Conservation (phyloP, 2,888 invertebrate genomes). For the Gastracanthus pulcherrimus region DNA sequence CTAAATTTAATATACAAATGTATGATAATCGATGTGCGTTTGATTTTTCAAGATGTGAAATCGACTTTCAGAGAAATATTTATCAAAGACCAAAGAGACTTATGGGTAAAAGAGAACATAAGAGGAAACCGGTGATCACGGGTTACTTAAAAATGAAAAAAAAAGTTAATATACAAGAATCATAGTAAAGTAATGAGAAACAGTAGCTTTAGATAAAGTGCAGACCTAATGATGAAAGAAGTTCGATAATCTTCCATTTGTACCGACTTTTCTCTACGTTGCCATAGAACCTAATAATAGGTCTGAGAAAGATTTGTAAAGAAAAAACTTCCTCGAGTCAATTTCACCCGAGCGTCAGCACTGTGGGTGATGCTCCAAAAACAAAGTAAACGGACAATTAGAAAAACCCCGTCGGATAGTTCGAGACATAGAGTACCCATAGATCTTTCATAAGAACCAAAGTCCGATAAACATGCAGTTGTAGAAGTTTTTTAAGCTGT, state of each 20-base stretch:
- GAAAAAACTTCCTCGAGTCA: conserved; percentile 25
- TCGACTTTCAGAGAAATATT: conserved; percentile 34
- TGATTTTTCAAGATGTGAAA: conserved; percentile 41
- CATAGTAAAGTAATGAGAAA: background rate
- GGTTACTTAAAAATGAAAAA: conserved; percentile 8
- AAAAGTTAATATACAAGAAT: conserved; percentile 11
- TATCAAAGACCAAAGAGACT: conserved; percentile 55
- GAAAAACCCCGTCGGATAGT: conserved; percentile 13
- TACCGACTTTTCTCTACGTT: conserved; percentile 40
- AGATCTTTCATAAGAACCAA: conserved; percentile 44
- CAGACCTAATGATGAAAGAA: conserved; percentile 42
- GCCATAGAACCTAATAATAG: conserved; percentile 17
- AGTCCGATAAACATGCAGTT: conserved; percentile 27
- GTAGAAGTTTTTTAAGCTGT: conserved; percentile 17
- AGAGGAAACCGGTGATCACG: background rate
- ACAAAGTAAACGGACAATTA: background rate
- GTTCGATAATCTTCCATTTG: conserved; percentile 57
- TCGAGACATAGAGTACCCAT: conserved; percentile 38
- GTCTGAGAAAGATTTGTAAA: background rate
- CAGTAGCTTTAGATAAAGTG: conserved; percentile 29
- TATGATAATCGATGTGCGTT: conserved; percentile 12
- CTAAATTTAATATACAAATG: conserved; percentile 13
- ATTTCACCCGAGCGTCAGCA: background rate
- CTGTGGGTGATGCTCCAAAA: background rate
- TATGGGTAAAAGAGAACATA: conserved; percentile 31